phyloP scores from a whole-genome alignment of 2,797 vertebrate genomes.

The Takifugu ocellatus region DNA sequence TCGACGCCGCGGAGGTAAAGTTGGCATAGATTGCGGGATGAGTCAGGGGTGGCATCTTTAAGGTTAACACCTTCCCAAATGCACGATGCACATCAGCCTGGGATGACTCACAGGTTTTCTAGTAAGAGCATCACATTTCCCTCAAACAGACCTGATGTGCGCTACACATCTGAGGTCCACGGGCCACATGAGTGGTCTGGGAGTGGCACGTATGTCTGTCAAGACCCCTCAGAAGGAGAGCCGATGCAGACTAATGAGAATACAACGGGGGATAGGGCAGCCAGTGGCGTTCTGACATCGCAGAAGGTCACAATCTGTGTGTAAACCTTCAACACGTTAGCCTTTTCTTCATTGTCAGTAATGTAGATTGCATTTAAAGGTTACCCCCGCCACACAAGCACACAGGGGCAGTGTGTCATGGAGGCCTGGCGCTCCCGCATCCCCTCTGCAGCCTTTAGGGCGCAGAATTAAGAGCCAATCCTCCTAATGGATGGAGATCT shows the following conservation, averaged over 20 bases:
- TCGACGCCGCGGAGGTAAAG: too few species aligned
- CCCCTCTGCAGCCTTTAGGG: slow-evolving; percentile 27
- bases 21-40: slow-evolving; percentile 43
- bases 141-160: slow-evolving; percentile 9
- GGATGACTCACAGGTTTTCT: slow-evolving; percentile 45
- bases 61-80: slow-evolving; percentile 46
- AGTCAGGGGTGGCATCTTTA: slow-evolving; percentile 59
- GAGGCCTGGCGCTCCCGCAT: slow-evolving; percentile 28
- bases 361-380: slow-evolving; percentile 73
- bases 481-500: slow-evolving; percentile 60
- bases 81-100: slow-evolving; percentile 26
- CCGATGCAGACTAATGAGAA: slow-evolving; percentile 9
- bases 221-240: slow-evolving; percentile 16
- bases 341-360: slow-evolving; percentile 49
- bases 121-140: slow-evolving; percentile 24
- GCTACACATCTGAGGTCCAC: slow-evolving; percentile 15
- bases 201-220: slow-evolving; percentile 44
- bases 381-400: slow-evolving; percentile 30
- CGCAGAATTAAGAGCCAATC: slow-evolving; percentile 65
- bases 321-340: slow-evolving; percentile 28
- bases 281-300: slow-evolving; percentile 5
- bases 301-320: slow-evolving; percentile 17
- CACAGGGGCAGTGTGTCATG: neutral
- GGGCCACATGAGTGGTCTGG: slow-evolving; percentile 25
- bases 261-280: slow-evolving; percentile 16